phyloP scores from a whole-genome alignment of 2,888 invertebrate species.

The Psylliodes chrysocephalus region DNA sequence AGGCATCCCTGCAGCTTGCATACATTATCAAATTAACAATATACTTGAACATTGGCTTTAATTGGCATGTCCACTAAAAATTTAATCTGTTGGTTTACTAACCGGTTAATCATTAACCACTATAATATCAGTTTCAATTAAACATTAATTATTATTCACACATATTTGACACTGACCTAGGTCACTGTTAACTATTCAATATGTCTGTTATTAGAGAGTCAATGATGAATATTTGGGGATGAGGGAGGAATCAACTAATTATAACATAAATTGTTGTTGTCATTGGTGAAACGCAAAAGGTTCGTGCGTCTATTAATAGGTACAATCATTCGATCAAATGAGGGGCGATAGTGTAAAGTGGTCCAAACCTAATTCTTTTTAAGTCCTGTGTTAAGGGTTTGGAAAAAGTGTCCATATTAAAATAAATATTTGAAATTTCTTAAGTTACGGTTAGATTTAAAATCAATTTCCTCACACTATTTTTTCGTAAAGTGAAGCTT shows the following conservation, averaged over 20 bases:
- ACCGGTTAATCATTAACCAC: conserved; percentile 59
- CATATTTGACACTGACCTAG: conserved; percentile 56
- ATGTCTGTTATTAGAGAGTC: conserved; percentile 25
- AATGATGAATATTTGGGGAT: conserved; percentile 22
- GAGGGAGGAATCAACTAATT: neutral
- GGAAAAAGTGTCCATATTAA: no score
- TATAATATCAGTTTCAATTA: conserved; percentile 60
- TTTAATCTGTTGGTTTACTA: conserved; percentile 43
- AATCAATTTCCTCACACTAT: no score
- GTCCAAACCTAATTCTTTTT: no score
- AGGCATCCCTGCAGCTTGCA: neutral
- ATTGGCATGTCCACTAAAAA: conserved; percentile 46
- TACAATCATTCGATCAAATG: no score
- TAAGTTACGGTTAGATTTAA: no score
- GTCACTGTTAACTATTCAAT: conserved; percentile 54
- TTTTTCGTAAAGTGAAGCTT: no score
- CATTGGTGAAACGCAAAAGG: conserved; percentile 1
- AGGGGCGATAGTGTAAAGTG: no score
- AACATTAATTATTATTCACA: conserved; percentile 59
- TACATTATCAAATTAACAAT: conserved; percentile 7
- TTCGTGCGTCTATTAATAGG: no score
- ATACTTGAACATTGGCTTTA: conserved; percentile 11
- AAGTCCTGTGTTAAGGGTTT: no score
- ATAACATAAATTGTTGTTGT: neutral
- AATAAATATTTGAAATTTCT: no score